phyloP scores from a whole-genome alignment of 2,113 vertebrate genomes.

The Haliaeetus leucogaster region DNA sequence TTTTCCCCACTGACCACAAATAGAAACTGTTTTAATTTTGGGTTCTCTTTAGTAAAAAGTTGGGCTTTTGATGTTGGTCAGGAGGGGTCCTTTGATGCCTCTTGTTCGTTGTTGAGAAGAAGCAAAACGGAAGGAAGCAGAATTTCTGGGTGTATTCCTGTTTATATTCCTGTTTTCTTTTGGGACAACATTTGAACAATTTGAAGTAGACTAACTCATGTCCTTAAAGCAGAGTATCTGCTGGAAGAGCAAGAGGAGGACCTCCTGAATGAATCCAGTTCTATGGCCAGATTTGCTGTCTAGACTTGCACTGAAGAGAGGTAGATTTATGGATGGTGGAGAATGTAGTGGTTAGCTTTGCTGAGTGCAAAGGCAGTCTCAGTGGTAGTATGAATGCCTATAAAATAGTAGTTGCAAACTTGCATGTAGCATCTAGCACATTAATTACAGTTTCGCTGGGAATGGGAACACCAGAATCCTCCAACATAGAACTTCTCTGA shows the following conservation, averaged over 20 bases:
- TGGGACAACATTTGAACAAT: background rate
- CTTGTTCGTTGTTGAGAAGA: background rate
- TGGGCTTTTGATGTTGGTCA: background rate
- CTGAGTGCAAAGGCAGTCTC: background rate
- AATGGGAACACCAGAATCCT: background rate
- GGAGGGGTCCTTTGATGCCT: background rate
- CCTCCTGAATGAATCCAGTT: background rate
- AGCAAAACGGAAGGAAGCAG: background rate
- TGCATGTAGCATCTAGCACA: background rate
- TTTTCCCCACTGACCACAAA: background rate
- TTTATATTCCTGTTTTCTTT: background rate
- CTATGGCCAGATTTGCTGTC: background rate
- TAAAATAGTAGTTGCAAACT: background rate
- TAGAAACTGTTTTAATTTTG: background rate
- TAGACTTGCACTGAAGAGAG: background rate
- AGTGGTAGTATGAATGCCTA: background rate
- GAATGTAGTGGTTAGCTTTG: background rate
- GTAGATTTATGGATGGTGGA: background rate
- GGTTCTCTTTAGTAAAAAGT: background rate
- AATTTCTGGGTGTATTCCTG: background rate
- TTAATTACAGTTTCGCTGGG: background rate
- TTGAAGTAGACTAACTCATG: background rate
- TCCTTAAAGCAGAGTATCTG: background rate
- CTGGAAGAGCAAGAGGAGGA: background rate
- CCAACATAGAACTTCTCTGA: background rate